Evolutionary conservation across 2,797 vertebrate species (phyloP).

Genomic region (Oreochromis grahami): DNA sequence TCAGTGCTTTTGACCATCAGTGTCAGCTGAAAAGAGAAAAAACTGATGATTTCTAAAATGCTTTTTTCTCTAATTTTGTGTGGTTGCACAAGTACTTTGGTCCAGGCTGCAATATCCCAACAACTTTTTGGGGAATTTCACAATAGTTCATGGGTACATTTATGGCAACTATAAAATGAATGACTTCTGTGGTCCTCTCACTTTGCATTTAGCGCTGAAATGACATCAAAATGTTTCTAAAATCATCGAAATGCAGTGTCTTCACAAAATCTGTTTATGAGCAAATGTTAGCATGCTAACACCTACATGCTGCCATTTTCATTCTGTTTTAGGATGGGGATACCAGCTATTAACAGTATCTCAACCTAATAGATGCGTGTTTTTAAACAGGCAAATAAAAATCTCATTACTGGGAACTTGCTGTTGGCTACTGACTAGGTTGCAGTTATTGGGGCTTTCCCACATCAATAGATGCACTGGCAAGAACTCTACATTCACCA

Average conservation of each 20-base stretch:
- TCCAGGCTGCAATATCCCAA: neutral
- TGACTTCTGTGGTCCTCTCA: neutral
- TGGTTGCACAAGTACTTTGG: accelerated
- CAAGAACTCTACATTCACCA: neutral
- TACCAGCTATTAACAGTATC: neutral
- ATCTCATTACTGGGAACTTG: conserved; percentile 5
- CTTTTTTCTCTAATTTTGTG: neutral
- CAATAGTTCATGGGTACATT: neutral
- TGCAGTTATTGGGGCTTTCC: conserved; percentile 22
- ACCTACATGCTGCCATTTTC: neutral
- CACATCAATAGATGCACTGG: conserved; percentile 27
- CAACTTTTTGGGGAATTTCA: neutral
- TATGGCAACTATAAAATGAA: neutral
- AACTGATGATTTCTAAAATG: neutral
- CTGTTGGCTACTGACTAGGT: conserved; percentile 3
- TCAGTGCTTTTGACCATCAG: neutral
- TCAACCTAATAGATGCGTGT: neutral
- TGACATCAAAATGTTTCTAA: neutral
- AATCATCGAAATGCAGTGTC: neutral
- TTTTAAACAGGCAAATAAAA: neutral
- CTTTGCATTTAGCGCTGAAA: neutral
- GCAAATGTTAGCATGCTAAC: neutral
- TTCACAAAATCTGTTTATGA: neutral
- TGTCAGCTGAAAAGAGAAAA: neutral
- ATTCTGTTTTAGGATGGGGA: neutral